Conservation (phyloP, 2,888 invertebrate species). For the Scrobipalpa atriplicella region DNA sequence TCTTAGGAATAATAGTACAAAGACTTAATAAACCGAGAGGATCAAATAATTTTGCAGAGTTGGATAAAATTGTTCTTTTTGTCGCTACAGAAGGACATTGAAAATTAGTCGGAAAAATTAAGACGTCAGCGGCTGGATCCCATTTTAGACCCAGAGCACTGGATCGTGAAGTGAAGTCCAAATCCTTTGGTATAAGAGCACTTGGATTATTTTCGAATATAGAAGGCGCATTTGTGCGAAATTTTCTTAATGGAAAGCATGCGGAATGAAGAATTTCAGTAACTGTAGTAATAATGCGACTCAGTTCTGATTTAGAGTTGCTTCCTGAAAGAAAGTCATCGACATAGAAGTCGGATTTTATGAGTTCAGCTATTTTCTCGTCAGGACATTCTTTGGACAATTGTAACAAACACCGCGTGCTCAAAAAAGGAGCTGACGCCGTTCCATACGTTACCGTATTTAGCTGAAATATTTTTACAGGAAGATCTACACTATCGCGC, state of each 20-base stretch:
- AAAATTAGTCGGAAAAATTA: neutral
- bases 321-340: no score
- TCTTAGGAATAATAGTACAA: no score
- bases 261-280: no score
- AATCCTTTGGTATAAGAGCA: neutral
- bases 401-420: constrained; percentile 24
- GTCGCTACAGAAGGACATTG: neutral
- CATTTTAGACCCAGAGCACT: neutral
- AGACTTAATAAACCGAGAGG: no score
- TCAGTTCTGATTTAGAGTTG: no score
- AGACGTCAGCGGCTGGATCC: no score
- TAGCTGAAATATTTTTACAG: constrained; percentile 49
- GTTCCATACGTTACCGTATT: constrained; percentile 30
- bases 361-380: constrained; percentile 1
- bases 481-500: neutral
- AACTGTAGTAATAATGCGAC: no score
- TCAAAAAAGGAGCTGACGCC: constrained; percentile 24
- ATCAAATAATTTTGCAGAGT: constrained; percentile 11
- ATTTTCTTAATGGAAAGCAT: no score
- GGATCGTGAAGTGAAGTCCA: neutral
- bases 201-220: constrained; percentile 2
- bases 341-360: constrained; percentile 25
- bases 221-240: no score
- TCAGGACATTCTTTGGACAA: constrained; percentile 14
- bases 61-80: constrained; percentile 7